These are phyloP conservation scores for Leptobrachium leishanense DNA, from an alignment of 2,113 vertebrate species.

Conservation along the genomic window DNA sequence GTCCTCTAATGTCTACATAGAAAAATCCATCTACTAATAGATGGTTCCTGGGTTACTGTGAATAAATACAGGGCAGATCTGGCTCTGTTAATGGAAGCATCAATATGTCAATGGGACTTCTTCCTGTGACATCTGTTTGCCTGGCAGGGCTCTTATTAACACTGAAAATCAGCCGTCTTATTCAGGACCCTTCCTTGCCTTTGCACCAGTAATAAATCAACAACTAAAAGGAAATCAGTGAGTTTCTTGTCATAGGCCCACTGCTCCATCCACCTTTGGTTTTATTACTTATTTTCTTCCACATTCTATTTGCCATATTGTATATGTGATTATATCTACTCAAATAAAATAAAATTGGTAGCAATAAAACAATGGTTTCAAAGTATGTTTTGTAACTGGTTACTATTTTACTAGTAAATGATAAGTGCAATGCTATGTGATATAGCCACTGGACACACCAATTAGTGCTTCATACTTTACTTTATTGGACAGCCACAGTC, in stretches of 20 bases:
- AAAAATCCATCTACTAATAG: constrained; percentile 43
- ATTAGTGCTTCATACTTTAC: no score
- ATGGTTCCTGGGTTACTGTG: constrained; percentile 39
- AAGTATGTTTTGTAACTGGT: no score
- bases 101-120: constrained; percentile 22
- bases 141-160: neutral
- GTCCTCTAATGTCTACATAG: constrained; percentile 30
- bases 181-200: neutral
- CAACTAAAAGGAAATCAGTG: neutral
- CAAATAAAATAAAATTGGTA: no score
- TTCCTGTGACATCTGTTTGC: constrained; percentile 13
- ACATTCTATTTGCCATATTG: no score
- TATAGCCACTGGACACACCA: no score
- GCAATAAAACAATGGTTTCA: no score
- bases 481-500: no score
- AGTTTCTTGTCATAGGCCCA: neutral
- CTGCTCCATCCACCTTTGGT: no score
- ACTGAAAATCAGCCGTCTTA: constrained; percentile 1
- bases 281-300: no score
- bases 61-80: constrained; percentile 29
- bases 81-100: constrained; percentile 37
- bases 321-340: no score
- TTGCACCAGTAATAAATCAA: constrained; percentile 2
- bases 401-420: no score
- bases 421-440: no score